These are phyloP conservation scores for Leptothorax acervorum DNA, from an alignment of 2,888 invertebrate species.

Conservation along the genomic window DNA sequence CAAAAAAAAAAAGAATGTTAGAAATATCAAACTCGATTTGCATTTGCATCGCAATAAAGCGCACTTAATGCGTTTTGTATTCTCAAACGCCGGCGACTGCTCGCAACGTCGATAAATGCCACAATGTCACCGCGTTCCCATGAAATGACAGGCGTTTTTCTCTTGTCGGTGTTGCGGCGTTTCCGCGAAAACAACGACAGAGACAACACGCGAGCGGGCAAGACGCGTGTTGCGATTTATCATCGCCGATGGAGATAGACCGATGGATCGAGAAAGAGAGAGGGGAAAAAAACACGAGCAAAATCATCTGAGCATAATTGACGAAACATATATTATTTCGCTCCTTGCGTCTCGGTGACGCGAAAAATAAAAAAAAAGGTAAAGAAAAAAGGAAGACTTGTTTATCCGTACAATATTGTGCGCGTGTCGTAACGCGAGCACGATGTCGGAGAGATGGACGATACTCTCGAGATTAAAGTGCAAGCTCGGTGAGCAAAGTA, in stretches of 20 bases:
- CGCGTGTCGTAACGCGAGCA: constrained; percentile 30
- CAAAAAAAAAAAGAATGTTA: constrained; percentile 15
- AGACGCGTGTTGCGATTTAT: constrained; percentile 41
- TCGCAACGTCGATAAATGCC: constrained; percentile 53
- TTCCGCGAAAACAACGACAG: constrained; percentile 45
- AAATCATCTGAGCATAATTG: constrained; percentile 27
- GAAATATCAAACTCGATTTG: constrained; percentile 41
- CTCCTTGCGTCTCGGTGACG: background rate
- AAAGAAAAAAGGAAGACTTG: constrained; percentile 1
- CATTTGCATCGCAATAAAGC: constrained; percentile 42
- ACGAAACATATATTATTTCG: constrained; percentile 26
- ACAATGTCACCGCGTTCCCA: constrained; percentile 54
- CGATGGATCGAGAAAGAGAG: background rate
- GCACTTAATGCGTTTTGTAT: constrained; percentile 37
- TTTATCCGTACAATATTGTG: constrained; percentile 15
- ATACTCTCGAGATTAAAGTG: constrained; percentile 50
- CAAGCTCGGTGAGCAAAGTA: constrained; percentile 3
- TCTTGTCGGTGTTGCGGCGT: constrained; percentile 13
- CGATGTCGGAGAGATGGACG: constrained; percentile 32
- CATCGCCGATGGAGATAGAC: background rate
- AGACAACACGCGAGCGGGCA: constrained; percentile 20
- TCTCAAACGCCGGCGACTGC: constrained; percentile 28
- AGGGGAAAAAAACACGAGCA: background rate
- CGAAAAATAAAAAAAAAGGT: background rate
- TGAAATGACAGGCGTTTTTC: constrained; percentile 53